These are phyloP conservation scores for Stenodera caucasica DNA, from an alignment of 2,888 invertebrate species.

Conservation along the genomic window DNA sequence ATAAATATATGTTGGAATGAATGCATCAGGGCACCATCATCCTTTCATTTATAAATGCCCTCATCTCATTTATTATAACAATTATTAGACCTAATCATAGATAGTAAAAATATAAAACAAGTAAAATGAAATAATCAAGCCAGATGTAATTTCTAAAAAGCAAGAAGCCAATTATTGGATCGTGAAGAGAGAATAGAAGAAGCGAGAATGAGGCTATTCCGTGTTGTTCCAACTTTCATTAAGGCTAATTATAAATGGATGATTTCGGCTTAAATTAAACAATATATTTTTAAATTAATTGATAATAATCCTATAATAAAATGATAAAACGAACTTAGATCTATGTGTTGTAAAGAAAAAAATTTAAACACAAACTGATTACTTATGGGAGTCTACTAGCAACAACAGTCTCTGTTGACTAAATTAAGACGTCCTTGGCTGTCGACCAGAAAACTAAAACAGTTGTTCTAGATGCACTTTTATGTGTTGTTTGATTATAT, in stretches of 20 bases:
- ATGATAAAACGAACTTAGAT: too few relatives aligned
- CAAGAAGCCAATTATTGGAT: conserved; percentile 4
- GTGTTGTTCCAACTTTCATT: conserved; percentile 40
- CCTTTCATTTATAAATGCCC: not conserved
- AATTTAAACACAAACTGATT: not conserved
- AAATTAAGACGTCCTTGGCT: conserved; percentile 48
- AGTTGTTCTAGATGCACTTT: conserved; percentile 9
- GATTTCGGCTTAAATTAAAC: too few relatives aligned
- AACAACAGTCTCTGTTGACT: conserved; percentile 30
- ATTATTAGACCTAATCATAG: conserved; percentile 1
- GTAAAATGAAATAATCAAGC: not conserved
- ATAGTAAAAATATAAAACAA: not conserved
- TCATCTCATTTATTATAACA: not conserved
- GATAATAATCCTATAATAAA: too few relatives aligned
- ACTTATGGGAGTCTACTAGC: conserved; percentile 22
- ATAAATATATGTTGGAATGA: too few relatives aligned
- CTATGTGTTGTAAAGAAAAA: conserved; percentile 2
- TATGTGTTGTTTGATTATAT: too few relatives aligned
- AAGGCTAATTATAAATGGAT: conserved; percentile 42
- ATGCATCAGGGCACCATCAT: conserved; percentile 19
- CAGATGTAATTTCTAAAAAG: not conserved
- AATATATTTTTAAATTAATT: too few relatives aligned
- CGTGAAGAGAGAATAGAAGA: not conserved
- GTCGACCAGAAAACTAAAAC: conserved; percentile 31
- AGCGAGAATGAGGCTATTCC: conserved; percentile 13